A percentile compares a stretch with the other conserved stretches of the same genome.
Evolutionary conservation across 2,797 vertebrate species (phyloP).

Genomic region (Acrossocheilus fasciatus): DNA sequence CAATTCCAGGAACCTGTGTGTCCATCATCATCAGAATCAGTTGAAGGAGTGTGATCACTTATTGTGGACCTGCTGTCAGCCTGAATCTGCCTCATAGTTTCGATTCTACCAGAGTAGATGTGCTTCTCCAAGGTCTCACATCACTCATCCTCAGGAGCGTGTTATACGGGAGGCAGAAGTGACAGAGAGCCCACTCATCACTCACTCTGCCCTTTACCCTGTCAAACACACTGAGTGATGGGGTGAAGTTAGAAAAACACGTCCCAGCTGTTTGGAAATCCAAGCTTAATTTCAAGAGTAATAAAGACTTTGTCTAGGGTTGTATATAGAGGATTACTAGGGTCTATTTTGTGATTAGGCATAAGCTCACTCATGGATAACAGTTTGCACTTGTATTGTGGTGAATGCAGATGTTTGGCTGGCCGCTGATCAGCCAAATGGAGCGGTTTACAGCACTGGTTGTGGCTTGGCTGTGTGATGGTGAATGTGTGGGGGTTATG

Average conservation of each 20-base stretch:
- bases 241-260: conserved; percentile 27
- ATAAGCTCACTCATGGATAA: conserved; percentile 13
- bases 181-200: conserved; percentile 45
- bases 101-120: conserved; percentile 18
- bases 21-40: conserved; percentile 36
- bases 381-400: conserved; percentile 18
- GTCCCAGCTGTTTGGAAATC: neutral
- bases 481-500: conserved; percentile 26
- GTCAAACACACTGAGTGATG: conserved; percentile 38
- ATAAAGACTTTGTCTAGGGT: conserved; percentile 19
- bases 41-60: conserved; percentile 41
- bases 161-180: conserved; percentile 20
- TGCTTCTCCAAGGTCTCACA: conserved; percentile 41
- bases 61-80: conserved; percentile 14
- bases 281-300: conserved; percentile 9
- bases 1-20: conserved; percentile 4
- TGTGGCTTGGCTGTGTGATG: conserved; percentile 12
- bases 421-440: neutral
- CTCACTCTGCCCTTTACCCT: conserved; percentile 34
- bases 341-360: conserved; percentile 31
- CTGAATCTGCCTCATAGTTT: conserved; percentile 34
- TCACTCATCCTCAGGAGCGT: conserved; percentile 30
- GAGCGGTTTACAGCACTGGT: neutral
- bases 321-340: neutral
- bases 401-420: conserved; percentile 12